Base-by-base conservation (phyloP, 2,113 vertebrate genomes). In the Montifringilla adamsi region DNA sequence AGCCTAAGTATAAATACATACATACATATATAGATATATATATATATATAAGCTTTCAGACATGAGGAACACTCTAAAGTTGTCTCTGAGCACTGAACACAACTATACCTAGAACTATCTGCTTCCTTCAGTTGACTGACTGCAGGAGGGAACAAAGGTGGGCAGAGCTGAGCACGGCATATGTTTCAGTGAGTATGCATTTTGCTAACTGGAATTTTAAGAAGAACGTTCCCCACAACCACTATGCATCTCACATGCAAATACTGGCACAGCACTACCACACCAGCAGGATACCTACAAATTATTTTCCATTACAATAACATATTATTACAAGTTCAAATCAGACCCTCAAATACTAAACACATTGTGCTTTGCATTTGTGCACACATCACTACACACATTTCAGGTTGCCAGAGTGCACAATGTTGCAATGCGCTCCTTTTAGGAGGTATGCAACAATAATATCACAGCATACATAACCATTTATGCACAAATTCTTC, bases 341-440 rank as follows among this genome's bases (percentile, higher is more conserved):
- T 60, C 55, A 69, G 67, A 83, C 6, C 44, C n/a, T 58, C 2
- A 8, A 80, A 73, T 56, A 73, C 15, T 44, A 53, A 79, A 69
- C 18, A 58, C 30, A 28, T 6, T 24, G 11, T 39, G 9, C 18
- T 76, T 79, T 24, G 11, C 0, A 0, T 46, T 85, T 53, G 47
- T 30, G 39, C 24, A 30, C 7, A 23, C 47, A 78, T 17, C 39
- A 20, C 47, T 59, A 47, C 31, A 66, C 15, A n/a, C 30, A 55
- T 49, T 90, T 46, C 27, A 81, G 39, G 58, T 21, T 39, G n/a
- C 33, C 37, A 78, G 26, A 89, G n/a, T 1, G 39, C 47, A 78
- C 18, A 19, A 4, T 4, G 19, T 12, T 84, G 56, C 68, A 53
- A 67, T 20, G 52, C 47, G 31, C 41, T 69, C 50, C 28, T 24